A percentile compares a stretch with the other conserved stretches of the same genome.
Evolutionary conservation across 2,797 vertebrate genomes (phyloP).

Genomic region (Pelodytes ibericus): DNA sequence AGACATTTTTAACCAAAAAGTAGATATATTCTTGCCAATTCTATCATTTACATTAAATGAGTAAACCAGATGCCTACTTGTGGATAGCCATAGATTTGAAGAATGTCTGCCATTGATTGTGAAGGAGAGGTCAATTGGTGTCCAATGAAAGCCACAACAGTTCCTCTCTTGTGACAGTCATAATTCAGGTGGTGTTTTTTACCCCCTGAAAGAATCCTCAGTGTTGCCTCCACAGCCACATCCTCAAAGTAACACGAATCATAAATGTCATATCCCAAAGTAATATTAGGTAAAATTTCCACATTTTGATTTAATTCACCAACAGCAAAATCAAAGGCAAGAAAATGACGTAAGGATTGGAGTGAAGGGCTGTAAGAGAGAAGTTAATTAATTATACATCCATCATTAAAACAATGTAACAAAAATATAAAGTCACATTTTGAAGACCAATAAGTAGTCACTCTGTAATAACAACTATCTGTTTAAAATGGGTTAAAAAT

Average conservation of each 20-base stretch:
- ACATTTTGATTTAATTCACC: not conserved
- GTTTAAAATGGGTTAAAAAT: no score
- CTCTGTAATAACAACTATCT: no score
- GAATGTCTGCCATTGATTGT: not conserved
- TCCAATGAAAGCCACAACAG: constrained; percentile 7
- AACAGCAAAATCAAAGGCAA: constrained; percentile 4
- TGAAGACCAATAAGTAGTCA: no score
- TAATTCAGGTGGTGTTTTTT: not conserved
- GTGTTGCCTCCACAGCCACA: not conserved
- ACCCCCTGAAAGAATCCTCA: constrained; percentile 4
- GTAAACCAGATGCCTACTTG: no score
- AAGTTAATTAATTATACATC: no score
- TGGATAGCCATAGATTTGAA: not conserved
- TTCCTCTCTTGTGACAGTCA: not conserved
- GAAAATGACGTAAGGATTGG: not conserved
- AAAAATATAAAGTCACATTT: no score
- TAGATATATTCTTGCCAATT: no score
- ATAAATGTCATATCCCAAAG: constrained; percentile 14
- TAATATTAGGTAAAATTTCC: not conserved
- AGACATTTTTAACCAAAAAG: no score
- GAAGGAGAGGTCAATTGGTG: not conserved
- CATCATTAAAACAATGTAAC: no score
- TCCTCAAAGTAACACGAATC: not conserved
- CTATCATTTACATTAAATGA: no score
- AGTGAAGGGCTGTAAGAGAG: not conserved